Conservation (phyloP, 2,113 vertebrate species). For the Larimichthys polyactis region DNA sequence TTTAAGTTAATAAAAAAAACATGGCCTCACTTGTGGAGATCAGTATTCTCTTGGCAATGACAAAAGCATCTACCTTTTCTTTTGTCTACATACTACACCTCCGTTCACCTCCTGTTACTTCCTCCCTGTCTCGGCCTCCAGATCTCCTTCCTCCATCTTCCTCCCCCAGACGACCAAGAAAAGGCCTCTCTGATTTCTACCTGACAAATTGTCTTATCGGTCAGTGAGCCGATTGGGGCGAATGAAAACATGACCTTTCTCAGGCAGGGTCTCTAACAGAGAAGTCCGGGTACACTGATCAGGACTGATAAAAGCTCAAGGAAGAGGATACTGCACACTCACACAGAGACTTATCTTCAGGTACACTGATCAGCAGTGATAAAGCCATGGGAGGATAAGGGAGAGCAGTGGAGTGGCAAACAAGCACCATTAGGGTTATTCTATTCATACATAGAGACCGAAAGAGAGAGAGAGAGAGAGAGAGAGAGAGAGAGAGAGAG, state of each 20-base stretch:
- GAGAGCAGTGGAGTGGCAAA: constrained; percentile 89
- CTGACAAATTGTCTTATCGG: constrained; percentile 88
- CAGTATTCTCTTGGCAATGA: neutral
- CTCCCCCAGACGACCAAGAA: constrained; percentile 69
- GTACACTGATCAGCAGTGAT: constrained; percentile 83
- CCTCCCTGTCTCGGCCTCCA: constrained; percentile 26
- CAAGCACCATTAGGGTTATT: constrained; percentile 94
- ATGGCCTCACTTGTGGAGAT: neutral
- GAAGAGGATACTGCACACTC: constrained; percentile 74
- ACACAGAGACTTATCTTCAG: constrained; percentile 82
- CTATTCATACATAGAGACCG: constrained; percentile 87
- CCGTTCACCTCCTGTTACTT: constrained; percentile 33
- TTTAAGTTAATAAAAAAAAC: neutral
- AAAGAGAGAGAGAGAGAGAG: constrained; percentile 30
- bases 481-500: constrained; percentile 14
- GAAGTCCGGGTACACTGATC: constrained; percentile 83
- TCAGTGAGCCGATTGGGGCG: constrained; percentile 77
- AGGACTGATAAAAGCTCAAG: constrained; percentile 75
- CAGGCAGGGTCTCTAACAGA: constrained; percentile 79
- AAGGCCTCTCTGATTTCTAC: constrained; percentile 87
- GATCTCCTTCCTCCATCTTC: constrained; percentile 54
- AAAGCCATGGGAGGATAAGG: constrained; percentile 83
- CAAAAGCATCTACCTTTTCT: constrained; percentile 13
- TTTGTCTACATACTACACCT: constrained; percentile 1
- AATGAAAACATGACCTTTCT: constrained; percentile 89